Base-by-base conservation (phyloP, 2,888 invertebrate species). In the Limulus polyphemus region DNA sequence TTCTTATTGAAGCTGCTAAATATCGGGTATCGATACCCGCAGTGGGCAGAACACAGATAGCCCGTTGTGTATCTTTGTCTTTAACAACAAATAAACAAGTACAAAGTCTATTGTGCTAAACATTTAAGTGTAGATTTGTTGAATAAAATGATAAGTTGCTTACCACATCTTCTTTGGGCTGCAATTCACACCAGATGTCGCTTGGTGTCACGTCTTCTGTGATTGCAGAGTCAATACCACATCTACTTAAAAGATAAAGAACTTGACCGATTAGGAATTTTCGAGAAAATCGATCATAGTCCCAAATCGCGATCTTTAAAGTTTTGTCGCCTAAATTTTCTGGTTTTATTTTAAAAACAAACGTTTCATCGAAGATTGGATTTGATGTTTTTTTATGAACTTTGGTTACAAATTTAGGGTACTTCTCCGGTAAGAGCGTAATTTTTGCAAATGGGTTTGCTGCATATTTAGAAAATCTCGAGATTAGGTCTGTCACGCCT, bases 211-310 rank as follows among this genome's bases (percentile, higher is more conserved):
- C 62, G 63, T 76, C 74, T 3, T 46, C 61, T 2, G 56, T 48
- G 10, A 63, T 49, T 5, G 52, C 16, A 17, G 60, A 65, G 0
- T 50, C 57, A 4, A 71, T 59, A 11, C 68, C 69, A 47, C 73
- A 60, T 47, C 73, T 73, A 51, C 67, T 68, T 10, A 77, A 67
- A 1, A 72, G 70, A 46, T 76, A 69, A 16, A 74, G 67, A 56
- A 74, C 73, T 68, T 77, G 75, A 55, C 77, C 77, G 1, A 77
- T 69, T 1, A 74, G 72, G 62, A 74, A 74, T 51, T 76, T 74
- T 16, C 77, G 67, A 9, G 75, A 72, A 48, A 75, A 70, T 60
- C 71, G 73, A 69, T 77, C 77, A 12, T 76, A 73, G 68, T 76
- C 76, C 68, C 75, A 76, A 12, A 77, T 73, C 11, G 75, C 75